Percentiles rank a stretch among this genome's conserved stretches.
These are phyloP conservation scores for Charadrius vociferus DNA, from an alignment of 2,113 vertebrate genomes.

Conservation along the genomic window DNA sequence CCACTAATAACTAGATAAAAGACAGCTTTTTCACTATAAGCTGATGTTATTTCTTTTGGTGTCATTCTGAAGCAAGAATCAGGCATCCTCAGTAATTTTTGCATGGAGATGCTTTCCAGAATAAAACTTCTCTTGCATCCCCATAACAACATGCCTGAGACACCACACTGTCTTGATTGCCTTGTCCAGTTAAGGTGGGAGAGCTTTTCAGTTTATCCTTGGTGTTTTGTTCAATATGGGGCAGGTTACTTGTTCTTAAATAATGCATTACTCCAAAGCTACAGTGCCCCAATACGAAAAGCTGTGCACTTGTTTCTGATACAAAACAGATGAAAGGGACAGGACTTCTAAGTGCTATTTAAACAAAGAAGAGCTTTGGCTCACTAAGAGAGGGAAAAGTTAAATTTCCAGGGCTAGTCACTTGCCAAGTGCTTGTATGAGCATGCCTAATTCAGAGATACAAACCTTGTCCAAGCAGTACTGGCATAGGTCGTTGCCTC, in stretches of 20 bases:
- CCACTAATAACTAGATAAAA: not conserved
- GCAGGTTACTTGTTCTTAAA: not conserved
- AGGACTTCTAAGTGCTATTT: not conserved
- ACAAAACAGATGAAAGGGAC: not conserved
- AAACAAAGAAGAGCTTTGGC: conserved; percentile 17
- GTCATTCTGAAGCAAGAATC: not conserved
- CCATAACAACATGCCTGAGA: not conserved
- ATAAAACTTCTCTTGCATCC: not conserved
- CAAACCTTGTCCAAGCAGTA: conserved; percentile 88
- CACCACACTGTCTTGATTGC: not conserved
- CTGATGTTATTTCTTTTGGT: not conserved
- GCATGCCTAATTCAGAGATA: not conserved
- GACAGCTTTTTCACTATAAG: not conserved
- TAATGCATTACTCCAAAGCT: not conserved
- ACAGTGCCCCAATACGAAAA: not conserved
- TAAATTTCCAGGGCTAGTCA: not conserved
- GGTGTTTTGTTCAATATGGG: not conserved
- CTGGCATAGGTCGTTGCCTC: conserved; percentile 89
- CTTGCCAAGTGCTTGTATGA: not conserved
- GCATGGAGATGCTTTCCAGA: not conserved
- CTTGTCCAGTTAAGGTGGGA: not conserved
- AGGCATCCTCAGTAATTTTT: not conserved
- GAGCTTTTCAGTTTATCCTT: not conserved
- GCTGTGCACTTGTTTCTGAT: not conserved
- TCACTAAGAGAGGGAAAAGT: not conserved